Evolutionary conservation across 2,888 invertebrate species (phyloP).

Genomic region (Synergus umbraculus): DNA sequence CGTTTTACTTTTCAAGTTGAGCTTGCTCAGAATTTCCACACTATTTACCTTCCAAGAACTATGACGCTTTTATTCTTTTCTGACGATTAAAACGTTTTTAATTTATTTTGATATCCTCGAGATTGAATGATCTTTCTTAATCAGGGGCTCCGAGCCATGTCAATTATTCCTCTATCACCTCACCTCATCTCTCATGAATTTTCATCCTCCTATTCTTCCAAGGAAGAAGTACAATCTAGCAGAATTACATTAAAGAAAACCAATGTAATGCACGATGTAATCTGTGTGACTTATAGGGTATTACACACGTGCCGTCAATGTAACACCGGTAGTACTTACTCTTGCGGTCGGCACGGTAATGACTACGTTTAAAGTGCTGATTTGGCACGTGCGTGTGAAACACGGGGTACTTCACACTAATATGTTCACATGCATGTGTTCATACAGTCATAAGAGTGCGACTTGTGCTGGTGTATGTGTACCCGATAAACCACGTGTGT

Average conservation of each 20-base stretch:
- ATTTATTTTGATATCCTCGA: background rate
- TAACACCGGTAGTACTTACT: conserved; percentile 40
- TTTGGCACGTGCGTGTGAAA: conserved; percentile 44
- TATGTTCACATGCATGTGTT: background rate
- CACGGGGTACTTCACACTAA: conserved; percentile 27
- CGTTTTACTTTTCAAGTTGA: background rate
- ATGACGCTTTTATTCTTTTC: background rate
- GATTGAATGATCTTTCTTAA: background rate
- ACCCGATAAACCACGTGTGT: background rate
- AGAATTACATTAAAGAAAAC: conserved; percentile 24
- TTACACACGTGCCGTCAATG: conserved; percentile 29
- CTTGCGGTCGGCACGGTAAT: conserved; percentile 40
- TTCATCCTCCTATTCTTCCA: conserved; percentile 26
- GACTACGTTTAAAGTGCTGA: conserved; percentile 41
- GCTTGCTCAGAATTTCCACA: background rate
- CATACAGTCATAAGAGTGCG: background rate
- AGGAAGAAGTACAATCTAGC: conserved; percentile 8
- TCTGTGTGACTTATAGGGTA: conserved; percentile 12
- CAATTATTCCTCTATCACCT: conserved; percentile 26
- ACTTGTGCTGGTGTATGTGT: background rate
- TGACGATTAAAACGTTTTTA: background rate
- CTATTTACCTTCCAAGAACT: background rate
- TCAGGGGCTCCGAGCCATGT: background rate
- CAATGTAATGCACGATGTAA: conserved; percentile 34
- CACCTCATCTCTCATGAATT: conserved; percentile 30